Evolutionary conservation across 2,113 vertebrate species (phyloP).

Genomic region (Ahaetulla prasina): DNA sequence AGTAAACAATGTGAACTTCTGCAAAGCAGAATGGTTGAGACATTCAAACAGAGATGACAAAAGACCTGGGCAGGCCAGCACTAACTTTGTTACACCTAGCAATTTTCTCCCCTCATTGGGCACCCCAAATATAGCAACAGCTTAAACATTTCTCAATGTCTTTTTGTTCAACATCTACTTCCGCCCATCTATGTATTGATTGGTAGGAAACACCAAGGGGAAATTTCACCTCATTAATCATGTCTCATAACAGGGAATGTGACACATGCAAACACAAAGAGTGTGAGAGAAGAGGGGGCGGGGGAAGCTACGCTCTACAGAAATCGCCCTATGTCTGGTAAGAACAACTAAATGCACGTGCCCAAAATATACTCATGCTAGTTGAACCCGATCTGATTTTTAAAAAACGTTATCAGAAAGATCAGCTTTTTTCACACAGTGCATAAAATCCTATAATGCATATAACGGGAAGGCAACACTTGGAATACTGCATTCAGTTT

Average conservation of each 20-base stretch:
- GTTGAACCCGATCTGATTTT: conserved; percentile 68
- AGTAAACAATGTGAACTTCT: neutral
- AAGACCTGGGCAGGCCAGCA: neutral
- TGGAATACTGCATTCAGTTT: too few relatives aligned
- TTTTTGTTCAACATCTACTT: conserved; percentile 67
- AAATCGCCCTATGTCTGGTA: conserved; percentile 66
- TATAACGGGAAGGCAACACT: too few relatives aligned
- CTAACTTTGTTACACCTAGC: neutral
- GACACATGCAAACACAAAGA: conserved; percentile 48
- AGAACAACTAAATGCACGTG: conserved; percentile 68
- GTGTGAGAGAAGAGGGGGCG: neutral
- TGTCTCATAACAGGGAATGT: conserved; percentile 72
- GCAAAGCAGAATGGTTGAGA: neutral
- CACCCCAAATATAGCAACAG: conserved; percentile 58
- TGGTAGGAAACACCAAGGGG: conserved; percentile 73
- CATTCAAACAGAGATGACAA: neutral
- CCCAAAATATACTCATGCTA: conserved; percentile 63
- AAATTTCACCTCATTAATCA: conserved; percentile 78
- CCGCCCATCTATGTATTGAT: conserved; percentile 74
- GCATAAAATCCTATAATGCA: neutral
- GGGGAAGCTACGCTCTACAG: conserved; percentile 63
- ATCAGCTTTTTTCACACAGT: neutral
- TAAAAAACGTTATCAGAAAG: conserved; percentile 41
- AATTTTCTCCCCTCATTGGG: conserved; percentile 38
- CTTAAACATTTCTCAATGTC: conserved; percentile 68